phyloP scores from a whole-genome alignment of 1,140 invertebrate genomes.

The Mactra quadrangularis region DNA sequence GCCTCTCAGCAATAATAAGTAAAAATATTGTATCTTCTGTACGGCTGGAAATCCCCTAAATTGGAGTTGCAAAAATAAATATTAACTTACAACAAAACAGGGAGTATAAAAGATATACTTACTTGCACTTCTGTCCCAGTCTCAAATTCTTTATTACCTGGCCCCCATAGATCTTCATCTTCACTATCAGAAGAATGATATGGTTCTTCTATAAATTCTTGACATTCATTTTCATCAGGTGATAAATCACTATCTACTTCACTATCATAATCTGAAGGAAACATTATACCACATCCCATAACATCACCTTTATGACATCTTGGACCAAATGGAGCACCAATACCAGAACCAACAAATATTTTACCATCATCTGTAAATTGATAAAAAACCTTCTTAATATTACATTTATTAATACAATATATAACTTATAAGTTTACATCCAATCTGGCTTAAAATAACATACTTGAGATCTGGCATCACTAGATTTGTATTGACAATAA shows the following conservation, averaged over 20 bases:
- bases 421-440: too few species aligned
- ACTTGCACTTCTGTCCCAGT: conserved; percentile 74
- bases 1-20: too few species aligned
- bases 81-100: too few species aligned
- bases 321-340: conserved; percentile 86
- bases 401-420: too few species aligned
- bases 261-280: conserved; percentile 85
- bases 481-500: too few species aligned
- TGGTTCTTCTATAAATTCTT: conserved; percentile 74
- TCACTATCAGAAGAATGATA: conserved; percentile 76
- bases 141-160: conserved; percentile 56
- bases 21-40: too few species aligned
- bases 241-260: conserved; percentile 81
- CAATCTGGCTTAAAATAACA: too few species aligned
- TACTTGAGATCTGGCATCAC: too few species aligned
- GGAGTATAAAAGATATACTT: too few species aligned
- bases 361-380: conserved; percentile 86
- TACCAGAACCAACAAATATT: conserved; percentile 86
- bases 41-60: too few species aligned
- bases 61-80: too few species aligned
- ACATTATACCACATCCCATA: conserved; percentile 87
- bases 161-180: conserved; percentile 80
- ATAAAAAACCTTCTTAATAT: too few species aligned
- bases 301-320: conserved; percentile 86
- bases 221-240: conserved; percentile 78